Base-by-base conservation (phyloP, 2,113 vertebrate species). In the Protobothrops mucrosquamatus region DNA sequence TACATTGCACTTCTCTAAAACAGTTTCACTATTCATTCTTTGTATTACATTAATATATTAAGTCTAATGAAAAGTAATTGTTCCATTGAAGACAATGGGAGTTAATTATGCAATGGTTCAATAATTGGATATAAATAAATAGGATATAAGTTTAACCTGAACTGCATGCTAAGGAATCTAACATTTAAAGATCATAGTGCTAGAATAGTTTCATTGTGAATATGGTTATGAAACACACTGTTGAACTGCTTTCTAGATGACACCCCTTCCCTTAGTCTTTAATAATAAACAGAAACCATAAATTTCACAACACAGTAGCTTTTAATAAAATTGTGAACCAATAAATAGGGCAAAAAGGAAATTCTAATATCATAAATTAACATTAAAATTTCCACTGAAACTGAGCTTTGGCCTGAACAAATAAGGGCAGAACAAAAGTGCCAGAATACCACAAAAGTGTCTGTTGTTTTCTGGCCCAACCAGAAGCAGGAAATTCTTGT, bases 401-500 rank as follows among this genome's bases (percentile, higher is more conserved):
- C 93, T 95, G 93, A 93, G 94, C 93, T 94, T 97, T 97, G 96
- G 96, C 95, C 94, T 96, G 95, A 92, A 57, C 20, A 15, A 95
- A 93, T 85, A 93, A 90, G 46, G 86, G 57, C 89, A 90, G 56
- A 94, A 91, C 86, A 43, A 2, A 55, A 90, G 93, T 95, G 96
- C 97, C 97, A 97, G n/a, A 96, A 95, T 96, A 92, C 96, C 91
- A 92, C 55, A 92, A 96, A 95, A 96, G 92, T 8, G 94, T 97
- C 97, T 97, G 97, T 94, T 96, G 96, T 93, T 96, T 96, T 96
- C 97, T 97, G 97, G 95, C 96, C 0, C 95, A 96, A 95, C 94
- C 95, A 97, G 96, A 92, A 96, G 96, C 96, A 97, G 97, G 97
- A 97, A 97, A 97, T 97, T 95, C 96, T 96, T 97, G 94, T 93